Evolutionary conservation across 2,888 invertebrate species (phyloP), one percentile per base, ranked within the genome.

Genomic region (Habrosyne pyritoides): DNA sequence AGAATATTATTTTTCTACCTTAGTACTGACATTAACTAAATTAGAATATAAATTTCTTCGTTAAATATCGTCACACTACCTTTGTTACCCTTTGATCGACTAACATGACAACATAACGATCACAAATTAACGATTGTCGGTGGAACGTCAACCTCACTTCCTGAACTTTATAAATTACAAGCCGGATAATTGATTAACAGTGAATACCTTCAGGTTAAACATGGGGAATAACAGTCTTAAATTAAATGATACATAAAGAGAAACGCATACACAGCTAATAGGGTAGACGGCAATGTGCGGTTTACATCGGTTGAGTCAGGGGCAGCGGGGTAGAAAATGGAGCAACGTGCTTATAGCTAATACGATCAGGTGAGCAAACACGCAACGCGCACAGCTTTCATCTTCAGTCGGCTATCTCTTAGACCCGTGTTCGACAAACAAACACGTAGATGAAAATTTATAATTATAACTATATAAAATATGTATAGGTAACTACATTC

Each of bases 351-450:
- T 87, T 86, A 84, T 76, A 83, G 84, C 88, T 91, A 89, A 91
- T 90, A 85, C 88, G 91, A 91, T 91, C 90, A 90, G 82, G 84
- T 89, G 90, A 86, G 87, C 89, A 89, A 90, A 89, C 86, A 87
- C 86, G 85, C 82, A 84, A 82, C 81, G 77, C 30, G 30, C 76
- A 72, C 67, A 73, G 91, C 91, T 92, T 92, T 92, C 91, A 92
- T 92, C 91, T 91, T 88, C 89, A 86, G 77, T 86, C 84, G 81
- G 80, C 83, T 89, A 84, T 89, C 80, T 84, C 83, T 72, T 69
- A 63, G 60, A 73, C 79, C 73, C 67, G 67, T 60, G 68, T 62
- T 69, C 65, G 33, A 53, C 33, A 53, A 49, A 67, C 55, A 65
- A 57, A 59, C 52, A 52, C 61, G 59, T 63, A 52, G 12, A 21